phyloP scores from a whole-genome alignment of 2,888 invertebrate genomes.

The Xiphydria camelus region DNA sequence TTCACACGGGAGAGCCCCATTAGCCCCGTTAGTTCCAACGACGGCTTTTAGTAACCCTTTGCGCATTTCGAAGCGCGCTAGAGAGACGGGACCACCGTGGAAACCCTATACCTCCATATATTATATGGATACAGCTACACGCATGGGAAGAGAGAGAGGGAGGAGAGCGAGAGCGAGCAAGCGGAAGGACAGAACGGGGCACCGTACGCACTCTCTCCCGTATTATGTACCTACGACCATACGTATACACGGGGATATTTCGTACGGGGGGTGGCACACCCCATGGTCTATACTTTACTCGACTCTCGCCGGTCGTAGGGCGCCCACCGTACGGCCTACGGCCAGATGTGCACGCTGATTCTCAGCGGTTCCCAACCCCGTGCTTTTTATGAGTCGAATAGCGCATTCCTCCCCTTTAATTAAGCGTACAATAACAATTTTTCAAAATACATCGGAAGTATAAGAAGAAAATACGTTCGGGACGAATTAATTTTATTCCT shows the following conservation, averaged over 20 bases:
- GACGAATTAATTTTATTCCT: no score
- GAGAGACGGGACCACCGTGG: conserved; percentile 31
- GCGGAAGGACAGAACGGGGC: no score
- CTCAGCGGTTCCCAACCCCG: conserved; percentile 38
- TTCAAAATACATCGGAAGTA: no score
- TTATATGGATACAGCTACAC: conserved; percentile 13
- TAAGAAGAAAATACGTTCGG: no score
- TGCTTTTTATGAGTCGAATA: no score
- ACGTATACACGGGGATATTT: no score
- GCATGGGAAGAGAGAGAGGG: background rate
- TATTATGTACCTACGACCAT: conserved; percentile 31
- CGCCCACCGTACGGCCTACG: conserved; percentile 30
- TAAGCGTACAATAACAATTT: no score
- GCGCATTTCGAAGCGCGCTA: conserved; percentile 26
- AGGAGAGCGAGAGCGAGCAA: no score
- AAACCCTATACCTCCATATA: conserved; percentile 26
- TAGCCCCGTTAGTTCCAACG: conserved; percentile 23
- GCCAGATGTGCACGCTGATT: conserved; percentile 49
- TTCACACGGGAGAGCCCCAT: conserved; percentile 25
- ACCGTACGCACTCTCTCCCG: no score
- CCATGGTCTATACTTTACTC: conserved; percentile 47
- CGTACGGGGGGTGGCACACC: conserved; percentile 34
- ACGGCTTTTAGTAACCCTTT: conserved; percentile 48
- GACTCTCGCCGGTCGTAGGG: conserved; percentile 42
- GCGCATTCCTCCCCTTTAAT: no score